A percentile compares a stretch with the other conserved stretches of the same genome.
These are phyloP conservation scores for Oryzias sinensis DNA, from an alignment of 2,797 vertebrate genomes.

Conservation along the genomic window DNA sequence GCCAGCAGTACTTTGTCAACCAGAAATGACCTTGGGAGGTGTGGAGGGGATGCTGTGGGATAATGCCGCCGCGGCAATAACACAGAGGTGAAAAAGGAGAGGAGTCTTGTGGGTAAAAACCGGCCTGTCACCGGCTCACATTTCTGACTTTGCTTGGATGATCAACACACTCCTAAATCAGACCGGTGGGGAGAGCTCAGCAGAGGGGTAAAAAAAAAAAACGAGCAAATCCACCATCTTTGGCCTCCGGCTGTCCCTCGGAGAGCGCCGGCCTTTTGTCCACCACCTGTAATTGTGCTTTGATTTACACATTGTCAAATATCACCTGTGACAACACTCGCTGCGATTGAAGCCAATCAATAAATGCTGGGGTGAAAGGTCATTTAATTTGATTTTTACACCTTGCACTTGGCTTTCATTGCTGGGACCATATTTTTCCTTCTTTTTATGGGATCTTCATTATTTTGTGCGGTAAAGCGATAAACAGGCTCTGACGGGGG, in stretches of 20 bases:
- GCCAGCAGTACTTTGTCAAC: conserved; percentile 67
- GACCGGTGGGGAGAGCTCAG: conserved; percentile 45
- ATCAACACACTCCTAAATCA: conserved; percentile 69
- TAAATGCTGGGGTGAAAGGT: conserved; percentile 81
- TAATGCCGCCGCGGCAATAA: conserved; percentile 45
- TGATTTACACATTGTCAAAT: conserved; percentile 81
- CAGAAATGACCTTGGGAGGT: conserved; percentile 77
- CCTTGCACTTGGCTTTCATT: conserved; percentile 79
- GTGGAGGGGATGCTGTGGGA: conserved; percentile 52
- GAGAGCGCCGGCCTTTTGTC: conserved; percentile 36
- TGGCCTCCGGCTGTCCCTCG: conserved; percentile 45
- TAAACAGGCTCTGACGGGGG: conserved; percentile 58
- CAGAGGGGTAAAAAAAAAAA: conserved; percentile 28
- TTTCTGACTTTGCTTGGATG: conserved; percentile 61
- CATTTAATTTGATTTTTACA: conserved; percentile 84
- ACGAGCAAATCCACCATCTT: conserved; percentile 34
- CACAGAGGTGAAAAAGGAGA: conserved; percentile 51
- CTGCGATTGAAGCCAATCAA: conserved; percentile 80
- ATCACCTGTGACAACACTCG: conserved; percentile 75
- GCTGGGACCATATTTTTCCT: conserved; percentile 67
- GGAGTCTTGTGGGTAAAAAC: conserved; percentile 61
- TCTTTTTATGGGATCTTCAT: conserved; percentile 80
- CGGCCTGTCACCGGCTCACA: conserved; percentile 61
- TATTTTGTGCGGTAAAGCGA: conserved; percentile 76
- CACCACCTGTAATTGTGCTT: conserved; percentile 79